A percentile compares a stretch with the other conserved stretches of the same genome.
phyloP scores from a whole-genome alignment of 2,113 vertebrate species.

The Burhinus bistriatus region DNA sequence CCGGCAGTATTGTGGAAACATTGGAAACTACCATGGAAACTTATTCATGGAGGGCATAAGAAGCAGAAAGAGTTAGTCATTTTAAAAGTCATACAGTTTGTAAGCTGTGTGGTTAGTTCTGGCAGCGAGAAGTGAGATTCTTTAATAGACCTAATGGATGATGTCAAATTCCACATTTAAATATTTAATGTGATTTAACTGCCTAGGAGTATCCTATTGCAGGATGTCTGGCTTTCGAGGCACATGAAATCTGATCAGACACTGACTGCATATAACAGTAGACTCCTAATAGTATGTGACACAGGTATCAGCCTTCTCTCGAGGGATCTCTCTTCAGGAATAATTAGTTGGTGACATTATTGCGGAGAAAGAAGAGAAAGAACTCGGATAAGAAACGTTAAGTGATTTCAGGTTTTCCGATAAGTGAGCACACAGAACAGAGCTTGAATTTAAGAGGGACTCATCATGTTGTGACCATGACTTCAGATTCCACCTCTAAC shows the following conservation, averaged over 20 bases:
- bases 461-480: not conserved
- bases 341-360: not conserved
- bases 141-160: not conserved
- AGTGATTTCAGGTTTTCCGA: not conserved
- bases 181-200: slow-evolving; percentile 10
- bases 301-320: not conserved
- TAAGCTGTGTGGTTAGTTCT: not conserved
- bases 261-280: not conserved
- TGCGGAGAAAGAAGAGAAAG: not conserved
- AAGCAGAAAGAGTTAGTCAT: not conserved
- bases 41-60: not conserved
- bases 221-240: not conserved
- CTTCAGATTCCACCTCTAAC: not conserved
- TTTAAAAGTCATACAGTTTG: not conserved
- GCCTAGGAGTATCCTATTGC: not conserved
- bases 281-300: not conserved
- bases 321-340: not conserved
- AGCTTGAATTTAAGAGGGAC: not conserved
- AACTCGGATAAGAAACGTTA: not conserved
- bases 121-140: not conserved
- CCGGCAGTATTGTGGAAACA: not conserved
- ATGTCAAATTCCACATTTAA: slow-evolving; percentile 9
- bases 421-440: not conserved
- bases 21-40: not conserved
- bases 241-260: not conserved